Percentiles rank a stretch among this genome's conserved stretches.
Evolutionary conservation across 2,888 invertebrate genomes (phyloP).

Genomic region (Strigamia maritima): DNA sequence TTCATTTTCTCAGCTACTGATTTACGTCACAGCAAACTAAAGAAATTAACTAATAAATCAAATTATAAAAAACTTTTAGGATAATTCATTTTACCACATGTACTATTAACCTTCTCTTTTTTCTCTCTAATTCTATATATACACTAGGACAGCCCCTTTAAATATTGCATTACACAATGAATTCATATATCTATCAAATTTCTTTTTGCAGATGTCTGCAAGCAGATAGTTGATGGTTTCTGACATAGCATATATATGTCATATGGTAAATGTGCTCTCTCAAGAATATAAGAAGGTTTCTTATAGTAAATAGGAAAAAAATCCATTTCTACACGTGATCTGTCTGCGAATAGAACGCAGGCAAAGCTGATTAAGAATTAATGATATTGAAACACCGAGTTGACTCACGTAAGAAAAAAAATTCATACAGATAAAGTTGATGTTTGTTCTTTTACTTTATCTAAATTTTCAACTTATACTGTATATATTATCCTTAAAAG

Average conservation of each 20-base stretch:
- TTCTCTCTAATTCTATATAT: not conserved
- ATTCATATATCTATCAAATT: not conserved
- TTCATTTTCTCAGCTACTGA: too few relatives aligned
- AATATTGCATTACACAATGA: not conserved
- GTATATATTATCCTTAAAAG: not conserved
- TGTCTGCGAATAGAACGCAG: not conserved
- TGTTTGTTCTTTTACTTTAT: not conserved
- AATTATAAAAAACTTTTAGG: not conserved
- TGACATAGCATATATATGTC: not conserved
- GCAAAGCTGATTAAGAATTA: conserved; percentile 15
- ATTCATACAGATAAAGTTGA: not conserved
- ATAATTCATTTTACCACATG: not conserved
- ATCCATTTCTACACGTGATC: not conserved
- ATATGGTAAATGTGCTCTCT: not conserved
- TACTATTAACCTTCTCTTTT: not conserved
- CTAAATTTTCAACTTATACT: not conserved
- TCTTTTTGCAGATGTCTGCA: not conserved
- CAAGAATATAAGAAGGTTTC: not conserved
- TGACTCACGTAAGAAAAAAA: not conserved
- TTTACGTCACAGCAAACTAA: too few relatives aligned
- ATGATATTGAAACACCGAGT: not conserved
- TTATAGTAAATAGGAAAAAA: not conserved
- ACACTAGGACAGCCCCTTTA: not conserved
- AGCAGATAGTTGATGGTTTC: not conserved
- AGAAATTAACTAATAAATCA: not conserved